Percentiles rank a stretch among this genome's conserved stretches.
phyloP scores from a whole-genome alignment of 1,140 invertebrate species.

The Camponotus floridanus region DNA sequence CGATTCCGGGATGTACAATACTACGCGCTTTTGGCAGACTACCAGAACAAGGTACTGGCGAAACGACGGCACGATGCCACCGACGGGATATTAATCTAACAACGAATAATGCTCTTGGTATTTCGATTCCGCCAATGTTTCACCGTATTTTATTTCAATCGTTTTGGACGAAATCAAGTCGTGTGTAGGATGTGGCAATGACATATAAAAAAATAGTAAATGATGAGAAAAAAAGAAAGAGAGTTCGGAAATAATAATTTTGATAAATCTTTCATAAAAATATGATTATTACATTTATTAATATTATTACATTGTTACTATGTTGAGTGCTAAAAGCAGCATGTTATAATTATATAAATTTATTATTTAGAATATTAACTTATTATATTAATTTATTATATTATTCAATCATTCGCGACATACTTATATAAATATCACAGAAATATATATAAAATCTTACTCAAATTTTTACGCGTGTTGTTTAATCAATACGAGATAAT shows the following conservation, averaged over 20 bases:
- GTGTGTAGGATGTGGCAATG: not conserved
- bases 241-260: not conserved
- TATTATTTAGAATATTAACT: no score
- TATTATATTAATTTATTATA: no score
- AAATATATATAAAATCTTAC: not conserved
- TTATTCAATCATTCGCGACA: not conserved
- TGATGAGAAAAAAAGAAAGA: not conserved
- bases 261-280: not conserved
- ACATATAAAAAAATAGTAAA: not conserved
- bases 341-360: no score
- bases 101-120: slow-evolving; percentile 63
- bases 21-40: slow-evolving; percentile 79
- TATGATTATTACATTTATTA: not conserved
- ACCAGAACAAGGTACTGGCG: slow-evolving; percentile 79
- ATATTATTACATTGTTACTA: not conserved
- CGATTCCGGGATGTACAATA: slow-evolving; percentile 78
- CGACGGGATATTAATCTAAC: slow-evolving; percentile 82
- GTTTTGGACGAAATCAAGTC: not conserved
- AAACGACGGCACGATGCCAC: slow-evolving; percentile 73
- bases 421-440: not conserved
- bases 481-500: not conserved
- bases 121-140: slow-evolving; percentile 39
- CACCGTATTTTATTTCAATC: slow-evolving; percentile 18
- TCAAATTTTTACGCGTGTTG: not conserved
- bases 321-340: not conserved